Base-by-base conservation (phyloP, 2,797 vertebrate genomes). In the Fistularia commersonii region DNA sequence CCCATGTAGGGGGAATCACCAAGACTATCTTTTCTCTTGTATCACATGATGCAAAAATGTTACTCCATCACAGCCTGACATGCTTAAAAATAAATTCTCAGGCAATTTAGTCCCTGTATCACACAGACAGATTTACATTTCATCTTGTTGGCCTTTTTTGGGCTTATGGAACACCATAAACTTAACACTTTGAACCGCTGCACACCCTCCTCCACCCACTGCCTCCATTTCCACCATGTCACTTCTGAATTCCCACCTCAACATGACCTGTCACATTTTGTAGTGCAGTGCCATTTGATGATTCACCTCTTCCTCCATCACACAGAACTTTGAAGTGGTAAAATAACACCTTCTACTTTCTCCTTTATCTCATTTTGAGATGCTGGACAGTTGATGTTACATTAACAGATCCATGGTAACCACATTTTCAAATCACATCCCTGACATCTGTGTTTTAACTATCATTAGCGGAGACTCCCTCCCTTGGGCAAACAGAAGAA, bases 321-420 rank as follows among this genome's bases (percentile, higher is more conserved):
- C 43, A 40, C 31, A 13, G 48, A 44, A 52, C 48, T 61, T 51
- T 68, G 50, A 74, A 35, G 58, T 37, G 37, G 34, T 55, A 62
- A 64, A 72, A 61, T 47, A 65, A 64, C 50, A 46, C 63, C 71
- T 37, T 15, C 51, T 15, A 11, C 51, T 54, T 59, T 59, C 41
- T 56, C 57, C 58, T 72, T 67, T 61, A 68, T 80, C 52, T 69
- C 65, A 51, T 72, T 79, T 74, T 74, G 65, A 83, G 57, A 64
- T 50, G 63, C 66, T 61, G 73, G 71, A 76, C 74, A 79, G 63
- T 73, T 3, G 47, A 66, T 78, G 75, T 82, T 80, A 75, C 69
- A 46, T 54, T 8, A n/a, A 50, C 56, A 82, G 89, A 79, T 42
- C 85, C 80, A 86, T 87, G 79, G 87, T 44, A 81, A 89, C 88